These are phyloP conservation scores for Troides aeacus DNA, from an alignment of 2,888 invertebrate species.

Conservation along the genomic window DNA sequence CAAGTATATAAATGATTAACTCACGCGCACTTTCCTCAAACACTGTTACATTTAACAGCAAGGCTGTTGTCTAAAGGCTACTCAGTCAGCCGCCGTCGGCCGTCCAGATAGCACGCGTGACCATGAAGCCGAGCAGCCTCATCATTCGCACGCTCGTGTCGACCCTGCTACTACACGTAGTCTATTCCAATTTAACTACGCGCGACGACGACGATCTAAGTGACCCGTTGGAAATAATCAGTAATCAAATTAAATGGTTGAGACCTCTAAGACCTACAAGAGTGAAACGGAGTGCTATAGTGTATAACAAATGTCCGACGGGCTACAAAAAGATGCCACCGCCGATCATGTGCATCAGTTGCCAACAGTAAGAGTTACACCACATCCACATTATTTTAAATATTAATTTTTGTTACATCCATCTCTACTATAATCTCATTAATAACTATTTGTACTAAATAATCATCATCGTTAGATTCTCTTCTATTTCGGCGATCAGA, in stretches of 20 bases:
- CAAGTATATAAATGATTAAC: slow-evolving; percentile 9
- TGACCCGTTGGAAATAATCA: background rate
- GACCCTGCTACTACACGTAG: background rate
- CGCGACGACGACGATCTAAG: background rate
- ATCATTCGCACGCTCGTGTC: background rate
- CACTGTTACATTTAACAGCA: slow-evolving; percentile 5
- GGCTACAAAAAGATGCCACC: slow-evolving; percentile 22
- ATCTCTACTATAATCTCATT: background rate
- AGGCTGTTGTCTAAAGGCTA: background rate
- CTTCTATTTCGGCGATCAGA: too few relatives aligned
- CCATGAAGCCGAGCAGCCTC: slow-evolving; percentile 8
- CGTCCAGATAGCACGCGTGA: slow-evolving; percentile 1
- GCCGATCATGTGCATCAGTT: slow-evolving; percentile 16
- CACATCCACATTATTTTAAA: too few relatives aligned
- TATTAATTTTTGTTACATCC: too few relatives aligned
- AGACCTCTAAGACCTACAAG: slow-evolving; percentile 5
- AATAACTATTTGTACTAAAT: background rate
- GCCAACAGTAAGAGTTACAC: slow-evolving; percentile 15
- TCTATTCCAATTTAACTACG: background rate
- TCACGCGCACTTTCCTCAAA: slow-evolving; percentile 17
- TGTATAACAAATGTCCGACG: slow-evolving; percentile 17
- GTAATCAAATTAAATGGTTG: slow-evolving; percentile 7
- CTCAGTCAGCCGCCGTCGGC: slow-evolving; percentile 7
- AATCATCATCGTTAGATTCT: too few relatives aligned
- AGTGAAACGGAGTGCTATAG: slow-evolving; percentile 23